A percentile compares a stretch with the other conserved stretches of the same genome.
Evolutionary conservation across 2,797 vertebrate genomes (phyloP).

Genomic region (Pteropus rufus): DNA sequence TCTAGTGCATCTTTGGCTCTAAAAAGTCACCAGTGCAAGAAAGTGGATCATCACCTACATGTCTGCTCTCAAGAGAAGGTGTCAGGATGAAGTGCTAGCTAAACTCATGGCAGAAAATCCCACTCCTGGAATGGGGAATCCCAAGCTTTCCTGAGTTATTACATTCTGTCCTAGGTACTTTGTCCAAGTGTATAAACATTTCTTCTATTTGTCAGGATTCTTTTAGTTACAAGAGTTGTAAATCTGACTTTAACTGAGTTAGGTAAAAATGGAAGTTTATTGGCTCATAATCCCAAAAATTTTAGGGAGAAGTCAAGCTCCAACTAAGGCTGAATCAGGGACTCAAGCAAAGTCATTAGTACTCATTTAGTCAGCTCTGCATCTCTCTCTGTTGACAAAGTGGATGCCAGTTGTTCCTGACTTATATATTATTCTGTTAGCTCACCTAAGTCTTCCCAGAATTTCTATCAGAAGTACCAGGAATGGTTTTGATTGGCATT

Average conservation of each 20-base stretch:
- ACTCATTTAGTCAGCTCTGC: neutral
- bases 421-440: neutral
- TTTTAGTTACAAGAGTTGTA: neutral
- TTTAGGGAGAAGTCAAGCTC: neutral
- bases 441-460: neutral
- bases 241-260: neutral
- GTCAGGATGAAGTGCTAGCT: neutral
- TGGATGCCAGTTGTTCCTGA: neutral
- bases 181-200: neutral
- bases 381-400: neutral
- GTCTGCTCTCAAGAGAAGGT: neutral
- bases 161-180: neutral
- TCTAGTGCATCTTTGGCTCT: neutral
- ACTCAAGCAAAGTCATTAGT: neutral
- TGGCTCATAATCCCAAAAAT: neutral
- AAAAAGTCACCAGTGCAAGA: neutral
- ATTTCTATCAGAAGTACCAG: neutral
- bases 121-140: neutral
- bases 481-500: neutral
- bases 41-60: neutral
- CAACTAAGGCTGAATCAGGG: neutral
- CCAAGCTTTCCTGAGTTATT: neutral
- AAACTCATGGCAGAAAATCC: neutral
- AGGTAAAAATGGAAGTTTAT: neutral
- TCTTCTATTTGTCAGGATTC: neutral